Conservation (phyloP, 2,797 vertebrate species). For the Choloepus didactylus region DNA sequence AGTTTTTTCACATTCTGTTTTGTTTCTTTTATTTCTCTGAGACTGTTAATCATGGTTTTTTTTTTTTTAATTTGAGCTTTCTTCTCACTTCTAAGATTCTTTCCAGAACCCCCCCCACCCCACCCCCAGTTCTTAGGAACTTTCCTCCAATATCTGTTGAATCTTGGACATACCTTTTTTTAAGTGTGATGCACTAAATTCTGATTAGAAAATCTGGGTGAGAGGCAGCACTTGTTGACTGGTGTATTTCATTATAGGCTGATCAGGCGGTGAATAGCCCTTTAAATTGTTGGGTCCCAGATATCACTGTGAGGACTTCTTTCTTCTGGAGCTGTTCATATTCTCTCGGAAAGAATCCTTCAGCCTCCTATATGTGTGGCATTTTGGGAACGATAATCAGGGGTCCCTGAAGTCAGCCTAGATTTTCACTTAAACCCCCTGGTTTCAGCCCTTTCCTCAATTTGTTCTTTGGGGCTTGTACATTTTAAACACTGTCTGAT, state of each 20-base stretch:
- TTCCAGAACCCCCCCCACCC: no score
- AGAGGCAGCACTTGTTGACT: not conserved
- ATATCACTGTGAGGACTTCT: not conserved
- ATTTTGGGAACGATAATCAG: not conserved
- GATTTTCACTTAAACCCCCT: not conserved
- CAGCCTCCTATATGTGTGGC: not conserved
- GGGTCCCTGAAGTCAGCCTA: not conserved
- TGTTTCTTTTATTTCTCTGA: slow-evolving; percentile 25
- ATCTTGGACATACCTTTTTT: no score
- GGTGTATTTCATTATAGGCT: not conserved
- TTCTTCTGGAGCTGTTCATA: not conserved
- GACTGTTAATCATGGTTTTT: not conserved
- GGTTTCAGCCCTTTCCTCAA: not conserved
- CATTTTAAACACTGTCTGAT: not conserved
- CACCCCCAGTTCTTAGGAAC: no score
- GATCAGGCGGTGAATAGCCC: not conserved
- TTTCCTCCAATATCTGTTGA: no score
- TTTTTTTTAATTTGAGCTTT: no score
- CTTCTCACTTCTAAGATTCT: no score
- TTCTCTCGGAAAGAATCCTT: slow-evolving; percentile 16
- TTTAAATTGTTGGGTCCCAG: not conserved
- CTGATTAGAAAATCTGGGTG: not conserved
- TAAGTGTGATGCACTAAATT: no score
- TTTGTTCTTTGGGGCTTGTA: not conserved
- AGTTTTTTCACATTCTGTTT: slow-evolving; percentile 43